Evolutionary conservation across 2,888 invertebrate species (phyloP), one percentile per base, ranked within the genome.

Genomic region (Hololepta plana): DNA sequence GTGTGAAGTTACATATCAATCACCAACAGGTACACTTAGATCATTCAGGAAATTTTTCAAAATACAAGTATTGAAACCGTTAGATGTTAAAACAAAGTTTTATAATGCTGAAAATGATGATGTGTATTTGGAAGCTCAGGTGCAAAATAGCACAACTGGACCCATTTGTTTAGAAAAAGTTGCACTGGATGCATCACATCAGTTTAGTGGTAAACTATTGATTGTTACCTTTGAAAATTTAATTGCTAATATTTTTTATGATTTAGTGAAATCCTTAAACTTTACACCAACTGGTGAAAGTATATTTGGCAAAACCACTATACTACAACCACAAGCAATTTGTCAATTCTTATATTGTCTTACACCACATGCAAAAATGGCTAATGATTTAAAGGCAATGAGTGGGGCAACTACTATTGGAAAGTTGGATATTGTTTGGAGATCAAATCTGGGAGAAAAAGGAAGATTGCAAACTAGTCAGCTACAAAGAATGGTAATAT

Each of bases 51-150:
- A 96, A 53, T 95, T 91, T 53, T 98, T 96, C 55, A 96, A 95
- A 58, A 96, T 98, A 54, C 77, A 88, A 68, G 96, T 98, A 0
- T 67, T 91, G 44, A 96, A 96, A 51, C 96, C 96, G 3, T 60
- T 98, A 24, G 96, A 98, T 65, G 93, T 98, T 0, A 93, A 95
- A 60, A 96, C 96, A 0, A 95, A 96, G 51, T 88, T 96, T 57
- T 95, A 88, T 51, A 93, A 90, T 63, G 85, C 90, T 2, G 93
- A 74, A 51, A 72, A 74, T 35, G 75, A 75, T 58, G 74, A 73
- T 58, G 71, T 73, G 3, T 74, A 68, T 46, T 53, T 73, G 34
- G 74, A 75, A 51, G 72, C 73, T 2, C 73, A 72, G 49, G 67
- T 71, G 19, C 90, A 95, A 59, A 98, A 98, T 53, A 84, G 91